Evolutionary conservation across 2,888 invertebrate genomes (phyloP), one percentile per base, ranked within the genome.

Genomic region (Drosophila parthenogenetica): DNA sequence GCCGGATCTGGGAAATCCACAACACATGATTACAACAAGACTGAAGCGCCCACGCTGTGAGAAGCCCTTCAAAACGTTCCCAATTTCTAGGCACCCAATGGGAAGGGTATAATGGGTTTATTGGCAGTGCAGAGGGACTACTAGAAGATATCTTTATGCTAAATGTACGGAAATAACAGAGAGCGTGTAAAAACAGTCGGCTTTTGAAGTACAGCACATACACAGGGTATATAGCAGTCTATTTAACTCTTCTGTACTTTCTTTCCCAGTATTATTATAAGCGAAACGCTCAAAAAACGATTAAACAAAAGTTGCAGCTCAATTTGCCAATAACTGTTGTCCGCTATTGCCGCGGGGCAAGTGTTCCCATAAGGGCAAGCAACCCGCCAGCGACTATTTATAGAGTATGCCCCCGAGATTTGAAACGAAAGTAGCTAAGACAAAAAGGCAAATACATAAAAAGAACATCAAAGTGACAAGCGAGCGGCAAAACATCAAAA

Each of bases 401-500:
- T 77, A 69, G 65, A 37, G 32, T 29, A 51, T 45, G 13, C 10
- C 40, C 17, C 35, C 8, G 32, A 48, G 10, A 14, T 17, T 40
- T 37, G 37, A 55, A 73, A 67, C 54, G 75, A 77, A 76, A 76
- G 75, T 76, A 68, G 64, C 50, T 11, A 48, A 65, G 62, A 19
- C 3, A 35, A 35, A 35, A 29, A 29, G 25, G 25, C 13, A 13
- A 13, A 35, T 13, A 40, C 53, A 29, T 7, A 16, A 42, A 29
- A n/a, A 62, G 62, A 70, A 69, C 79, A 73, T 79, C 85, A 85
- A 85, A 81, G 86, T 61, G 82, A 82, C 77, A 71, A 57, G 72
- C 55, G 77, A 35, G 35, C 74, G 63, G 76, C 71, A 60, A 55
- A 73, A 82, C 42, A 73, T 77, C 50, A 69, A 69, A 69, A 61